Evolutionary conservation across 2,113 vertebrate genomes (phyloP).

Genomic region (Thalassoma bifasciatum): DNA sequence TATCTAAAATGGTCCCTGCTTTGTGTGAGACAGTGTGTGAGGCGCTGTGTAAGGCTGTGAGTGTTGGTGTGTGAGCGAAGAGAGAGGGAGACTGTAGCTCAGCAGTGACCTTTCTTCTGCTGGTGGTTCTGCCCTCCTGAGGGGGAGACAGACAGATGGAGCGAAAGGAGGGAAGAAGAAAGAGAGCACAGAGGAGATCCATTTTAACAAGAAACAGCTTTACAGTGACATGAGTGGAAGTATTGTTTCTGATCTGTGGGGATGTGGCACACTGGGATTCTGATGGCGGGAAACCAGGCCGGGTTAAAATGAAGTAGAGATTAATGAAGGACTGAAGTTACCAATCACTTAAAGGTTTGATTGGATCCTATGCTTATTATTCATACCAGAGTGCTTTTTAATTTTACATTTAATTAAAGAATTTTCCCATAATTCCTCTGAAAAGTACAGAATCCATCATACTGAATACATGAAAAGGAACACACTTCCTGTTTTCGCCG

Average conservation of each 20-base stretch:
- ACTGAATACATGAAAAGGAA: too few species aligned
- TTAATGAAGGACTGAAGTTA: background rate
- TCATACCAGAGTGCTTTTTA: too few species aligned
- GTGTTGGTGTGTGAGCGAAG: background rate
- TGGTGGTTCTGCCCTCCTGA: conserved; percentile 27
- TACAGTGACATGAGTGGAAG: background rate
- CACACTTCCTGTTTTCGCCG: too few species aligned
- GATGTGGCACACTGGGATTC: background rate
- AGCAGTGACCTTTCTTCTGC: conserved; percentile 44
- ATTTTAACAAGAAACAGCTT: conserved; percentile 20
- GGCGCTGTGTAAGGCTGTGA: too few species aligned
- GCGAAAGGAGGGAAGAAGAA: background rate
- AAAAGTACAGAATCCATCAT: too few species aligned
- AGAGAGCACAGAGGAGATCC: background rate
- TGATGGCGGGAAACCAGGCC: background rate
- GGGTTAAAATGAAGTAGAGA: background rate
- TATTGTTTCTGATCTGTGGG: background rate
- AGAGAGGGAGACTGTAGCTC: background rate
- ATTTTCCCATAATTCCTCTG: too few species aligned
- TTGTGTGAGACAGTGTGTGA: background rate
- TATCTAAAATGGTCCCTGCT: conserved; percentile 13
- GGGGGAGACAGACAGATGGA: conserved; percentile 16
- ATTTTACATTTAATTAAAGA: too few species aligned
- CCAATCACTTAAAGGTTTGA: background rate
- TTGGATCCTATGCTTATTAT: too few species aligned